phyloP scores from a whole-genome alignment of 1,140 invertebrate genomes.

The Bombus confusus region DNA sequence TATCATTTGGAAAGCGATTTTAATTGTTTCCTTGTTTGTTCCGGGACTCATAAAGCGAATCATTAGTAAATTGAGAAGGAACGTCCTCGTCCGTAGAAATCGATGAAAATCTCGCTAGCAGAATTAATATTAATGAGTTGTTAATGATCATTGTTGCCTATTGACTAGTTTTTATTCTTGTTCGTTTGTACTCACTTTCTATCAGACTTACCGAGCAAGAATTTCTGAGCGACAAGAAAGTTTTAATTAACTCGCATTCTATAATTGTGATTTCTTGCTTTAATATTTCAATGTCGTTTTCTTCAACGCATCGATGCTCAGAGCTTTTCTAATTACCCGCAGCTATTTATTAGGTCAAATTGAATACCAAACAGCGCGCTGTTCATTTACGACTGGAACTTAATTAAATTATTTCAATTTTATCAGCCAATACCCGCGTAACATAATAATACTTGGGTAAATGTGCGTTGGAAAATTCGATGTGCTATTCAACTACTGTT shows the following conservation, averaged over 20 bases:
- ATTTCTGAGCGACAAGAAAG: slow-evolving; percentile 19
- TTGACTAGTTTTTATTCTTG: neutral
- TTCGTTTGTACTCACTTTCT: neutral
- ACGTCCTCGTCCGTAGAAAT: slow-evolving; percentile 18
- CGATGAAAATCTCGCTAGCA: neutral
- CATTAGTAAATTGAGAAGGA: slow-evolving; percentile 27
- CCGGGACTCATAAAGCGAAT: neutral
- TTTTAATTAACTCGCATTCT: slow-evolving; percentile 46
- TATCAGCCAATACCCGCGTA: neutral
- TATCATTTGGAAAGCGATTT: neutral
- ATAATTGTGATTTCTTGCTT: slow-evolving; percentile 30
- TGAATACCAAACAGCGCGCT: neutral
- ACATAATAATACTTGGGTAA: neutral
- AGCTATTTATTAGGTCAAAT: slow-evolving; percentile 19
- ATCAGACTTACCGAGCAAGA: neutral
- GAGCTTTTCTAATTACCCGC: slow-evolving; percentile 17
- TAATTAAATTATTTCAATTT: slow-evolving; percentile 14
- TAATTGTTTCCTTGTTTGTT: slow-evolving; percentile 6
- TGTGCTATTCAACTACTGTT: neutral
- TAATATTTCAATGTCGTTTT: neutral
- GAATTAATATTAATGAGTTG: slow-evolving; percentile 50
- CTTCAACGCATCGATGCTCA: neutral
- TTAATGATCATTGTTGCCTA: slow-evolving; percentile 43
- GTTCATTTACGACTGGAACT: slow-evolving; percentile 16
- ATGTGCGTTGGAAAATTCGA: neutral